Evolutionary conservation across 37 sponge, comb jelly and placozoan species (phyloP).

Genomic region (Chondrilla cf. caribensis): DNA sequence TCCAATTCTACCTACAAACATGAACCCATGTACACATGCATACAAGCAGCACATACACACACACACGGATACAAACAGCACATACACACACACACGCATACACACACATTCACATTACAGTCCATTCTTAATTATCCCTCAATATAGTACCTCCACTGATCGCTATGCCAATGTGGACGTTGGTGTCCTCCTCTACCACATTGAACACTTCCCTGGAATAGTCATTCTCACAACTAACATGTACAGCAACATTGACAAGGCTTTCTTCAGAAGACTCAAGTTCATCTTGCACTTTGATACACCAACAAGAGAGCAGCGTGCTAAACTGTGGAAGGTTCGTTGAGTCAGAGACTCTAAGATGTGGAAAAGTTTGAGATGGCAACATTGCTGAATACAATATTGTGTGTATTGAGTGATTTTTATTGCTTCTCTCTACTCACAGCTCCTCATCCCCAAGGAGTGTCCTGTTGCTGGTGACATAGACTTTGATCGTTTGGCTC

Average conservation of each 20-base stretch:
- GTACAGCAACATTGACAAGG: constrained; percentile 83
- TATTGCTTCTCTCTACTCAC: not conserved
- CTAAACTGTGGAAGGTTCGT: constrained; percentile 72
- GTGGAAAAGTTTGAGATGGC: no score
- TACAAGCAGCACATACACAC: no score
- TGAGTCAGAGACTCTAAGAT: no score
- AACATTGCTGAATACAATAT: no score
- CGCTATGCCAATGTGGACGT: constrained; percentile 84
- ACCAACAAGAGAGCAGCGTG: constrained; percentile 43
- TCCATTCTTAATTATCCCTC: no score
- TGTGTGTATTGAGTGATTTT: no score
- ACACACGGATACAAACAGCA: no score
- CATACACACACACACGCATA: no score
- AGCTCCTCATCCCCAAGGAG: constrained; percentile 73
- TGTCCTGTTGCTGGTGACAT: constrained; percentile 66
- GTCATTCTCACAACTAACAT: constrained; percentile 85
- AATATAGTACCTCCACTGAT: constrained; percentile 68
- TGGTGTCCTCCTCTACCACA: constrained; percentile 83
- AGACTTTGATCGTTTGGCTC: constrained; percentile 55
- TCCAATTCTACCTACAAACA: no score
- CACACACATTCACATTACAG: no score
- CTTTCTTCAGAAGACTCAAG: constrained; percentile 74
- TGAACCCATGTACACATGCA: no score
- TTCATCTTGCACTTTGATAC: constrained; percentile 70
- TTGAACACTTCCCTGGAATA: constrained; percentile 82